Conservation (phyloP, 2,113 vertebrate species). For the Amphiprion ocellaris region DNA sequence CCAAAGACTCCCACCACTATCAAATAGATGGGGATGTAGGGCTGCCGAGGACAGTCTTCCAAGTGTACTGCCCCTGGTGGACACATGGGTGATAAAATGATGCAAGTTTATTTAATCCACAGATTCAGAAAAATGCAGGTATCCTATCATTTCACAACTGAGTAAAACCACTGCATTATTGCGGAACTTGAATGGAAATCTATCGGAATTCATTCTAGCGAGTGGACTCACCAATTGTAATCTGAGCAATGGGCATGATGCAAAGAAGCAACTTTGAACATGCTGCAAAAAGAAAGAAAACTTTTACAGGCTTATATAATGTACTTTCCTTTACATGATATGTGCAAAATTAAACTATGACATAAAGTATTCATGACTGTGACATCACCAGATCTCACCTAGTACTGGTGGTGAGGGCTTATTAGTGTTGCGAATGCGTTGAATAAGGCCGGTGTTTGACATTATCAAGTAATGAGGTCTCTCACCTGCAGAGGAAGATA, state of each 20-base stretch:
- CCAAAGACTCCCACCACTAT: constrained; percentile 75
- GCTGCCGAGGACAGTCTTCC: constrained; percentile 75
- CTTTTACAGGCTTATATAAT: too few species aligned
- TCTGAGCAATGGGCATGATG: constrained; percentile 72
- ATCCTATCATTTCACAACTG: too few species aligned
- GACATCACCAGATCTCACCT: constrained; percentile 37
- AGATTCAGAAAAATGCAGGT: too few species aligned
- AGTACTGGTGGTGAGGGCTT: not conserved
- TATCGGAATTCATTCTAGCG: not conserved
- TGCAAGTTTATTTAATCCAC: too few species aligned
- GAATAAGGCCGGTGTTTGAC: not conserved
- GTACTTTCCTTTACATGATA: too few species aligned
- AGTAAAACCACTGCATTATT: too few species aligned
- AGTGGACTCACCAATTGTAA: constrained; percentile 74
- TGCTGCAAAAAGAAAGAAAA: constrained; percentile 54
- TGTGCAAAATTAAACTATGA: not conserved
- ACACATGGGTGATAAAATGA: not conserved
- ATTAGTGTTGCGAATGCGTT: not conserved
- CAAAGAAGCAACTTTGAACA: constrained; percentile 44
- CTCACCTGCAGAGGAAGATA: constrained; percentile 4
- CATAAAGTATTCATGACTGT: not conserved
- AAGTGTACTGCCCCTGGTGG: constrained; percentile 71
- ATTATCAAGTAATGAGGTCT: not conserved
- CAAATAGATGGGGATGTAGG: constrained; percentile 82
- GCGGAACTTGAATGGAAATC: not conserved